Evolutionary conservation across 64 coral and sea anemone genomes (phyloP).

Genomic region (Exaiptasia diaphana): DNA sequence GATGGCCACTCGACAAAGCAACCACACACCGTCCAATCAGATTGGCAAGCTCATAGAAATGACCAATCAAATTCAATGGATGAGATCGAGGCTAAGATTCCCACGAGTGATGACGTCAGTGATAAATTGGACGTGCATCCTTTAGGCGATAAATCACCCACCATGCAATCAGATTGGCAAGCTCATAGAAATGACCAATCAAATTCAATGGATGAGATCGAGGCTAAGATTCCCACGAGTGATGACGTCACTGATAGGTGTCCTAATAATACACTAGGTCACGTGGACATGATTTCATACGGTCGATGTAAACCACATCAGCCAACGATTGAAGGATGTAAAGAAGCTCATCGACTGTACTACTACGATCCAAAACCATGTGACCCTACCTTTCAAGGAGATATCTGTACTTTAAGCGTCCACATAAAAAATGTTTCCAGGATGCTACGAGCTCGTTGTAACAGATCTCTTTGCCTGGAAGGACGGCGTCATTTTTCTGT

Average conservation of each 20-base stretch:
- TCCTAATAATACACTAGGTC: not conserved
- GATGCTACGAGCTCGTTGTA: not conserved
- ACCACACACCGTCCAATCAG: no score
- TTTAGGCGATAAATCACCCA: no score
- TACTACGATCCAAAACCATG: not conserved
- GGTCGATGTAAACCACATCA: conserved; percentile 28
- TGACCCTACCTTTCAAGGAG: not conserved
- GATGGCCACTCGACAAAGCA: no score
- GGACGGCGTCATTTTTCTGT: not conserved
- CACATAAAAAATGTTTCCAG: not conserved
- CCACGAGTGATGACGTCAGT: no score
- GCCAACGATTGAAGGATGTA: not conserved
- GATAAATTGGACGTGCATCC: no score
- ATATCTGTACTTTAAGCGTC: conserved; percentile 18
- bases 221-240: no score
- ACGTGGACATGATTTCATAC: not conserved
- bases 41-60: no score
- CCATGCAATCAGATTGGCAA: no score
- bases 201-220: no score
- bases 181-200: no score
- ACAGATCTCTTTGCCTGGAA: not conserved
- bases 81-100: no score
- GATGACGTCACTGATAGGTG: not conserved
- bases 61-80: no score
- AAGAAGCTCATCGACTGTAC: not conserved